Evolutionary conservation across 1,140 invertebrate species (phyloP).

Genomic region (Rhysida immarginata): DNA sequence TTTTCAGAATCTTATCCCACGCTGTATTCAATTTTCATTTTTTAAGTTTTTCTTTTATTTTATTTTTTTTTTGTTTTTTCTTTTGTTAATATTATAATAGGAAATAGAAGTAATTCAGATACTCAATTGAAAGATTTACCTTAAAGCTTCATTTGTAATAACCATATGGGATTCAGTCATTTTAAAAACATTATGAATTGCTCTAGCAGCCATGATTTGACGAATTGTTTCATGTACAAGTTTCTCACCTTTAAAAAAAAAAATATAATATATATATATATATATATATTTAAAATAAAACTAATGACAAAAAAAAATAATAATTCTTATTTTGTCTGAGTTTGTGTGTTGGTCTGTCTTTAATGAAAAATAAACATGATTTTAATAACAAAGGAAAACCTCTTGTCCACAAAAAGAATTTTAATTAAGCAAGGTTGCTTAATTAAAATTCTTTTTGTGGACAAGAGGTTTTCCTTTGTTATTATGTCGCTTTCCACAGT

Average conservation of each 20-base stretch:
- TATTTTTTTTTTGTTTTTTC: background rate
- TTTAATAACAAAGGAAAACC: too few relatives aligned
- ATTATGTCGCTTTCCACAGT: too few relatives aligned
- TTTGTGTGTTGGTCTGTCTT: too few relatives aligned
- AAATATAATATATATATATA: background rate
- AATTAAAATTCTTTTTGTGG: too few relatives aligned
- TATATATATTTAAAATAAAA: too few relatives aligned
- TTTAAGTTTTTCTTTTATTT: too few relatives aligned
- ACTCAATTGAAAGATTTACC: slow-evolving; percentile 23
- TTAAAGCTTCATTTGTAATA: slow-evolving; percentile 29
- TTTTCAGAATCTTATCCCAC: background rate
- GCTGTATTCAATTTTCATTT: background rate
- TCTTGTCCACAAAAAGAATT: too few relatives aligned
- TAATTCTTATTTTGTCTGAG: too few relatives aligned
- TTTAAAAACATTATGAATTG: slow-evolving; percentile 36
- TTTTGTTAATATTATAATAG: background rate
- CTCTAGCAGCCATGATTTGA: slow-evolving; percentile 35
- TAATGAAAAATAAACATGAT: too few relatives aligned
- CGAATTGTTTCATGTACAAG: slow-evolving; percentile 34
- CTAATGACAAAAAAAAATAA: too few relatives aligned
- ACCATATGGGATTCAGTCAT: slow-evolving; percentile 32
- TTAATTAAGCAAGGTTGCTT: too few relatives aligned
- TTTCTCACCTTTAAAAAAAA: slow-evolving; percentile 25
- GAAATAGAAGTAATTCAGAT: background rate
- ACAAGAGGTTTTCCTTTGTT: too few relatives aligned